These are phyloP conservation scores for Andrena cerasifolii DNA, from an alignment of 1,140 invertebrate genomes.

Conservation along the genomic window DNA sequence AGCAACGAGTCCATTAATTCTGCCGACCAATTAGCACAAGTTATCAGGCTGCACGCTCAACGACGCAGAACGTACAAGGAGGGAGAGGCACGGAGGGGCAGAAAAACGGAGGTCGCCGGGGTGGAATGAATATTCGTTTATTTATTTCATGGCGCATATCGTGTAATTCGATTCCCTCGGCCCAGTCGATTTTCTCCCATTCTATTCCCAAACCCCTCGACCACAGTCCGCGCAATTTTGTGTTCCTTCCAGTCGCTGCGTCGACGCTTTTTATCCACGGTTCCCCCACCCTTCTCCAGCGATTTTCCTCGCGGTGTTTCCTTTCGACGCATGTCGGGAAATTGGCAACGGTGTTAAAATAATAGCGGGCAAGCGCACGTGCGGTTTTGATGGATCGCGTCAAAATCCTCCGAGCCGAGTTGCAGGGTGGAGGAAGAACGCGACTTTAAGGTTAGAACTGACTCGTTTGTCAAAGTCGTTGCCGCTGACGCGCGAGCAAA, in stretches of 20 bases:
- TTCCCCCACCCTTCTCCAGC: neutral
- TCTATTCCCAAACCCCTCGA: neutral
- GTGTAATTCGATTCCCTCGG: slow-evolving; percentile 62
- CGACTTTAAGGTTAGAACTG: no score
- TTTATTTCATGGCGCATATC: slow-evolving; percentile 64
- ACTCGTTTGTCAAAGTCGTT: neutral
- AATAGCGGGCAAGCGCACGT: neutral
- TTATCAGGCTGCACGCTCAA: neutral
- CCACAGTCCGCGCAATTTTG: neutral
- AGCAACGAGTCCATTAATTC: slow-evolving; percentile 8
- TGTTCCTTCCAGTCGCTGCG: slow-evolving; percentile 12
- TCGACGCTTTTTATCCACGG: slow-evolving; percentile 29
- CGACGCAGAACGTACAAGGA: neutral
- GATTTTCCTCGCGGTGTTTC: neutral
- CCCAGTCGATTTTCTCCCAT: slow-evolving; percentile 26
- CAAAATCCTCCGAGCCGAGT: neutral
- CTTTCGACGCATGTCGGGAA: neutral
- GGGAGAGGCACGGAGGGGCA: neutral
- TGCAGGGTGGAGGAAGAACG: no score
- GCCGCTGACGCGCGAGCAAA: no score
- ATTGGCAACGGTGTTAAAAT: neutral
- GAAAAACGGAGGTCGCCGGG: no score
- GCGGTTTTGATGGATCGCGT: neutral
- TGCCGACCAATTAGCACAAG: slow-evolving; percentile 18
- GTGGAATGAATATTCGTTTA: slow-evolving; percentile 62